Evolutionary conservation across 2,888 invertebrate genomes (phyloP), one percentile per base, ranked within the genome.

Genomic region (Phortica okadai): DNA sequence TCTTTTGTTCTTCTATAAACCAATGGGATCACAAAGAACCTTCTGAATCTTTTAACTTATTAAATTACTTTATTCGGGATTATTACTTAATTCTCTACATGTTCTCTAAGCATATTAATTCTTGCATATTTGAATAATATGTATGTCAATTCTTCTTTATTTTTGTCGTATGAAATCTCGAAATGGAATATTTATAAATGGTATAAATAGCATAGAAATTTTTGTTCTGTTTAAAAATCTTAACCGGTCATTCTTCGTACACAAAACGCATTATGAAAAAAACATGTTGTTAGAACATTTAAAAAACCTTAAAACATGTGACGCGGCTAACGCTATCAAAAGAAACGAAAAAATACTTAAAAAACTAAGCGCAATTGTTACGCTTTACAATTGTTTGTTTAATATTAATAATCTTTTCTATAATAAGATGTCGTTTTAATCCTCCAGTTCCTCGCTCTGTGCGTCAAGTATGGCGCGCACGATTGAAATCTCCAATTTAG

Each of bases 401-500:
- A 5, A 8, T 50, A 6, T 14, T 50, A 5, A 14, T 50, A 8
- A 25, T 62, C 21, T 62, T 62, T 21, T 62, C 10, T 62, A 25
- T n/a, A 16, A 6, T 21, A 7, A 10, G 6, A 10, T 62, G 21
- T 62, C 8, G 1, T 5, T 62, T 62, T 86, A 89, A 79, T 90
- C 86, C 76, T 88, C 89, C 79, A 90, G 77, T 76, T 90, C 90
- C 50, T 91, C 90, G 72, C 89, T 88, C 75, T 91, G 91, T 42
- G 89, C 88, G 73, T 91, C 91, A 69, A 91, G 88, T 67, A 91
- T 91, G 75, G 91, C 89, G 54, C 91, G 90, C 11, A 91, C 78
- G 72, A 91, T 90, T 77, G 89, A 88, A 72, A 91, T 79, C 79
- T 91, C 91, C 21, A 91, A 78, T 75, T 90, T 91, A 33, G 89